A percentile compares a stretch with the other conserved stretches of the same genome.
Evolutionary conservation across 2,797 vertebrate genomes (phyloP).

Genomic region (Microchirus variegatus): DNA sequence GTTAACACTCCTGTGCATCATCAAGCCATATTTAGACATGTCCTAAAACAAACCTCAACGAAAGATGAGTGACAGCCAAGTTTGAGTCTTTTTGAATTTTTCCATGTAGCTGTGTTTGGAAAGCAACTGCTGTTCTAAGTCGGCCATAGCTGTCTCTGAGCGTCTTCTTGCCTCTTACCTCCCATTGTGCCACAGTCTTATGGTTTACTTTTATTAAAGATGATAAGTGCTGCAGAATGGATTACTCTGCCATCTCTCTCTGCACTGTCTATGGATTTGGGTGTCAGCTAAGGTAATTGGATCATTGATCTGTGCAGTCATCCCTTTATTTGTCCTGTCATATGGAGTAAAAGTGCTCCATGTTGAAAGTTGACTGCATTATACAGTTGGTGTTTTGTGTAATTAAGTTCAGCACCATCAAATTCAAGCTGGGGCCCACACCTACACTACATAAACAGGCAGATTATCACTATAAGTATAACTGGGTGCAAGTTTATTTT

Average conservation of each 20-base stretch:
- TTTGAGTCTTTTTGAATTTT: conserved; percentile 14
- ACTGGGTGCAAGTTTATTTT: conserved; percentile 2
- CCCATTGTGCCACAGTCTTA: conserved; percentile 46
- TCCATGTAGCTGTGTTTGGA: conserved; percentile 9
- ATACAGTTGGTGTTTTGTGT: conserved; percentile 35
- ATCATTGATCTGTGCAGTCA: conserved; percentile 68
- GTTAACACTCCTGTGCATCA: too few relatives aligned
- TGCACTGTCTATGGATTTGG: conserved; percentile 59
- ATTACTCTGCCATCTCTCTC: conserved; percentile 62
- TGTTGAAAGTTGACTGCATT: conserved; percentile 25
- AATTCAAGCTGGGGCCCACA: neutral
- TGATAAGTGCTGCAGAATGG: conserved; percentile 45
- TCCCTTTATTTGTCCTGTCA: conserved; percentile 61
- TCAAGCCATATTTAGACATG: too few relatives aligned
- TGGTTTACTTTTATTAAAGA: conserved; percentile 63
- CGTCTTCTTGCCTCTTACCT: conserved; percentile 11
- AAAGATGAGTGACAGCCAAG: neutral
- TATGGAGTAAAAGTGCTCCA: conserved; percentile 40
- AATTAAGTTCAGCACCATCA: conserved; percentile 34
- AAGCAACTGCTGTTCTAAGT: conserved; percentile 32
- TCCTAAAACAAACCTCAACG: neutral
- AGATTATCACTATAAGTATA: conserved; percentile 4
- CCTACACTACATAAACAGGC: neutral
- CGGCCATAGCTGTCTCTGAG: conserved; percentile 3
- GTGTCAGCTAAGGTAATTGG: conserved; percentile 70